Percentiles rank a stretch among this genome's conserved stretches.
Evolutionary conservation across 2,797 vertebrate genomes (phyloP).

Genomic region (Pangasius krempfi): DNA sequence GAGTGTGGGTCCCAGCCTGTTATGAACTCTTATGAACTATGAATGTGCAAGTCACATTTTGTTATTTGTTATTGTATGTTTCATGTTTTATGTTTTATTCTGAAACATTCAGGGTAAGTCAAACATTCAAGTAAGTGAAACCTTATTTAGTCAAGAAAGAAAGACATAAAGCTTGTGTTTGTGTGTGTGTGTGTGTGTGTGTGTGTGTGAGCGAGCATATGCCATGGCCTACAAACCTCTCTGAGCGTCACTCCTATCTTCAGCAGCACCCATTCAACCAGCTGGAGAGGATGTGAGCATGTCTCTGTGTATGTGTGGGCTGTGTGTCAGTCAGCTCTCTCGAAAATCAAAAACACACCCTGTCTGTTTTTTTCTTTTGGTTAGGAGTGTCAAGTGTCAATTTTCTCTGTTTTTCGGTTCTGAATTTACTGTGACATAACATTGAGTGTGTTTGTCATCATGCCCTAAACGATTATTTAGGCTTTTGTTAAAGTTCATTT

Average conservation of each 20-base stretch:
- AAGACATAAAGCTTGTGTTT: constrained; percentile 2
- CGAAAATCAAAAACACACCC: background rate
- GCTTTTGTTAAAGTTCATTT: too few species aligned
- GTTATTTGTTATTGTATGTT: background rate
- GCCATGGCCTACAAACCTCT: constrained; percentile 52
- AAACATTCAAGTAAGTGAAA: background rate
- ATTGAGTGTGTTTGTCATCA: too few species aligned
- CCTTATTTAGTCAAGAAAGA: background rate
- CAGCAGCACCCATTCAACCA: constrained; percentile 40
- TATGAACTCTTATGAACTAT: too few species aligned
- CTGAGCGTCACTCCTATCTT: constrained; percentile 27
- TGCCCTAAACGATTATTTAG: too few species aligned
- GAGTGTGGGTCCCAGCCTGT: too few species aligned
- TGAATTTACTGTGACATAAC: background rate
- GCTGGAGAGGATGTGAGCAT: constrained; percentile 57
- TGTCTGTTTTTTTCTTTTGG: constrained; percentile 32
- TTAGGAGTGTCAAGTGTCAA: constrained; percentile 31
- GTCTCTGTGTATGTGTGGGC: constrained; percentile 39
- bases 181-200: background rate
- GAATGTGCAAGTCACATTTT: too few species aligned
- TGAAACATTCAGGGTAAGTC: background rate
- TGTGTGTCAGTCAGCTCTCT: constrained; percentile 30
- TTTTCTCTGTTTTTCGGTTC: background rate
- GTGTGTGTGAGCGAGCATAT: constrained; percentile 11
- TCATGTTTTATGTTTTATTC: background rate